Percentiles rank a stretch among this genome's conserved stretches.
phyloP scores from a whole-genome alignment of 2,113 vertebrate genomes.

The Rhinopomastus cyanomelas region DNA sequence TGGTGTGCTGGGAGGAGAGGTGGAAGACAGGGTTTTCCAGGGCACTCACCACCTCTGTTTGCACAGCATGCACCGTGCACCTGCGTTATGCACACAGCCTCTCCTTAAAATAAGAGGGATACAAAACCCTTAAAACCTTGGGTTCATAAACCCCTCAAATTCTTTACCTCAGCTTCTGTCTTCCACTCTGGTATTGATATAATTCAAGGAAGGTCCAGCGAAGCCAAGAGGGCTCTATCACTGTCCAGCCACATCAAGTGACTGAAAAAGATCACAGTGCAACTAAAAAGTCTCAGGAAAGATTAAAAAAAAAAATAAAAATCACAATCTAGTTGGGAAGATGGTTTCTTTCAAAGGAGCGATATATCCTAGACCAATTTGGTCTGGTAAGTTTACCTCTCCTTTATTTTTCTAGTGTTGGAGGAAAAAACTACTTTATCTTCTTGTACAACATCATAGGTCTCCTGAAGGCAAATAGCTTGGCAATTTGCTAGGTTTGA shows the following conservation, averaged over 20 bases:
- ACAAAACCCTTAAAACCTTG: not conserved
- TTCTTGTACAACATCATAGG: constrained; percentile 61
- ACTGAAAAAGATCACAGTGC: not conserved
- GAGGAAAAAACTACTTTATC: constrained; percentile 63
- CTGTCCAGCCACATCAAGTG: not conserved
- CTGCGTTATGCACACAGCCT: not conserved
- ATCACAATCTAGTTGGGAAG: not conserved
- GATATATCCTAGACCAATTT: not conserved
- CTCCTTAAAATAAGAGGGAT: not conserved
- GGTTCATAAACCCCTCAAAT: not conserved
- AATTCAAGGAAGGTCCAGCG: not conserved
- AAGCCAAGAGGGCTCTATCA: not conserved
- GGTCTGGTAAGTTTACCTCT: constrained; percentile 13
- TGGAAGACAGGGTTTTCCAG: not conserved
- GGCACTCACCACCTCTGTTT: not conserved
- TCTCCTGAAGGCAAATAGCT: constrained; percentile 67
- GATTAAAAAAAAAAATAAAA: not conserved
- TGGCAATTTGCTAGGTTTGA: constrained; percentile 71
- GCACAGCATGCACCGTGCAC: not conserved
- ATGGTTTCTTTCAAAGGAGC: not conserved
- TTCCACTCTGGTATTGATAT: not conserved
- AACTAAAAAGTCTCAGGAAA: not conserved
- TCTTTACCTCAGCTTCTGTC: not conserved
- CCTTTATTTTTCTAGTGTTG: constrained; percentile 56
- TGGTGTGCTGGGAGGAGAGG: not conserved